Conservation (phyloP, 2,888 invertebrate genomes). For the Stegophylla sp. region DNA sequence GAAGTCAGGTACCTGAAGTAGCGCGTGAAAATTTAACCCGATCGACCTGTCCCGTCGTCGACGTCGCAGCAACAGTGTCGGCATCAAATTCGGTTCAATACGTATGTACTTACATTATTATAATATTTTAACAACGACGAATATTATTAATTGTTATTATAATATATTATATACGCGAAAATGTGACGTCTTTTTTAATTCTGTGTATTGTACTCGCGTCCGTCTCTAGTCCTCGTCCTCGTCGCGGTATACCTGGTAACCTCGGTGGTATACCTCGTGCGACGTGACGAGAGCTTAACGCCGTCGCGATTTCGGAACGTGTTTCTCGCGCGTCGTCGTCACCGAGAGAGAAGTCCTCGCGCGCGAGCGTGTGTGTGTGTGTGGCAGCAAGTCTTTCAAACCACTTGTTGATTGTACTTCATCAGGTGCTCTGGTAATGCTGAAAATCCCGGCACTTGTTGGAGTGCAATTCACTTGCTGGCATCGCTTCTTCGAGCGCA, state of each 20-base stretch:
- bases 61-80: background rate
- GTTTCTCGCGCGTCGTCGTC: background rate
- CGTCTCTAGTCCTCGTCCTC: no score
- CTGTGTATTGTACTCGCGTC: background rate
- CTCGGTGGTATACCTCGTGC: no score
- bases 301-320: background rate
- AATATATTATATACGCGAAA: no score
- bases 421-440: slow-evolving; percentile 97
- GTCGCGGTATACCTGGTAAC: no score
- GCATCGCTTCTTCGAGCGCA: slow-evolving; percentile 50
- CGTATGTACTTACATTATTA: no score
- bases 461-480: slow-evolving; percentile 94
- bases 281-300: no score
- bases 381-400: slow-evolving; percentile 43
- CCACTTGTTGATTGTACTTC: slow-evolving; percentile 96
- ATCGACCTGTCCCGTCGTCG: slow-evolving; percentile 6
- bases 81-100: no score
- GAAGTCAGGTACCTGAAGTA: slow-evolving; percentile 99
- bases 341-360: background rate
- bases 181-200: no score
- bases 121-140: no score
- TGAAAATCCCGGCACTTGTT: slow-evolving; percentile 93
- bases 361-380: background rate
- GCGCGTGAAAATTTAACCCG: slow-evolving; percentile 74
- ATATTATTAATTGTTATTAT: no score